phyloP scores from a whole-genome alignment of 2,888 invertebrate genomes.

The Ophion costatus region DNA sequence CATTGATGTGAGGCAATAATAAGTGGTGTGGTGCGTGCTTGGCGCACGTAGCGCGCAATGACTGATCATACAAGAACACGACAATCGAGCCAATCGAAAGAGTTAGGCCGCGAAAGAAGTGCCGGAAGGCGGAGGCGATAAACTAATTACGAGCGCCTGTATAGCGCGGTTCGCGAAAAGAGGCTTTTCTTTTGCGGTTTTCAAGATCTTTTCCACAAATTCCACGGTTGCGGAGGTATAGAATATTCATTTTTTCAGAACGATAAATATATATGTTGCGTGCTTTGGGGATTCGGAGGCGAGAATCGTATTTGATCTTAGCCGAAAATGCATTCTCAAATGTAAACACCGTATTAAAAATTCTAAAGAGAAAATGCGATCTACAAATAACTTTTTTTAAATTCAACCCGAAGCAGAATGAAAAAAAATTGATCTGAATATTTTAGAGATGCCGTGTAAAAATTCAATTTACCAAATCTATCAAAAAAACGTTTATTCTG shows the following conservation, averaged over 20 bases:
- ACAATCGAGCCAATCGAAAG: constrained; percentile 65
- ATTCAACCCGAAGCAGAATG: no score
- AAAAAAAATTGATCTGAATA: no score
- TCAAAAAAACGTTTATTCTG: no score
- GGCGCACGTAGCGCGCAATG: constrained; percentile 55
- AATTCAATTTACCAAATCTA: no score
- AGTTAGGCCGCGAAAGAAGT: constrained; percentile 64
- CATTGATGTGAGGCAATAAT: constrained; percentile 34
- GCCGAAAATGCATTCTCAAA: no score
- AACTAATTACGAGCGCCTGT: constrained; percentile 59
- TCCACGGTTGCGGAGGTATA: background rate
- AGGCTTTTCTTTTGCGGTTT: background rate
- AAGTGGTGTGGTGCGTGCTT: constrained; percentile 50
- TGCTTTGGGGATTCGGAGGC: no score
- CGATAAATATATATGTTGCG: background rate
- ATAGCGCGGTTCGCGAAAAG: constrained; percentile 30
- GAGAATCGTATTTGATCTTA: no score
- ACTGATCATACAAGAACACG: constrained; percentile 46
- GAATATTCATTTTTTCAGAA: background rate
- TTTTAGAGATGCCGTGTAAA: no score
- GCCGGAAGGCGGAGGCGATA: constrained; percentile 67
- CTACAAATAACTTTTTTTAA: no score
- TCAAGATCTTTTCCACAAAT: background rate
- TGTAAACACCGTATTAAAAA: no score
- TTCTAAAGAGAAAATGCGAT: no score